Evolutionary conservation across 35 echinoderm and acorn worm species (phyloP).

Genomic region (Chiridota heheva): DNA sequence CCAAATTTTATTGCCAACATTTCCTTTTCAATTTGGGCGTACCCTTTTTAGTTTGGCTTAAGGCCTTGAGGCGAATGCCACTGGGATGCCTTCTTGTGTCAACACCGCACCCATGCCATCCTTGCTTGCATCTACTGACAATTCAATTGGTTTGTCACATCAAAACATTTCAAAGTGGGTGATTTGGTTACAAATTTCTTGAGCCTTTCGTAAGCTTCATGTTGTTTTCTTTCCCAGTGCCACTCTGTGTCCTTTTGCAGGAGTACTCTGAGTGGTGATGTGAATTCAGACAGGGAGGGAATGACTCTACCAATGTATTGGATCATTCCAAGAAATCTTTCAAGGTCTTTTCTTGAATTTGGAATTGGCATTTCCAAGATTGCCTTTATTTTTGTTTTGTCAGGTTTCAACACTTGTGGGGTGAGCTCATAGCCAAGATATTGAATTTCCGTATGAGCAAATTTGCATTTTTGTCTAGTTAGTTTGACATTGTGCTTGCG

Average conservation of each 20-base stretch:
- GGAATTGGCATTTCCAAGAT: no score
- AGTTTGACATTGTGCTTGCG: constrained; percentile 21
- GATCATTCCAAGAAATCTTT: no score
- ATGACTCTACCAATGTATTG: no score
- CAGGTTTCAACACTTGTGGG: constrained; percentile 14
- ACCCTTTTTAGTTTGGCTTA: not conserved
- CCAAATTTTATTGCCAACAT: constrained; percentile 27
- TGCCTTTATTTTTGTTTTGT: no score
- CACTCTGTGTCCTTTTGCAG: no score
- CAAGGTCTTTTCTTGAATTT: no score
- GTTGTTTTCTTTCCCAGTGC: no score
- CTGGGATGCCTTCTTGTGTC: constrained; percentile 14
- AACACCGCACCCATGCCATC: constrained; percentile 13
- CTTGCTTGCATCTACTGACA: constrained; percentile 28
- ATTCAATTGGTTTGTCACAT: constrained; percentile 16
- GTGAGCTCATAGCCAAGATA: no score
- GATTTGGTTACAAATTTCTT: constrained; percentile 11
- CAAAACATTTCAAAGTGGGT: constrained; percentile 28
- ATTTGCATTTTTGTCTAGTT: constrained; percentile 20
- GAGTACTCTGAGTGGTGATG: no score
- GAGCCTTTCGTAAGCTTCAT: constrained; percentile 2
- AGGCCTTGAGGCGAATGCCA: no score
- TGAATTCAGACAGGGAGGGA: no score
- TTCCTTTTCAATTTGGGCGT: constrained; percentile 1
- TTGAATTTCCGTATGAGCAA: constrained; percentile 10